Conservation (phyloP, 1,140 invertebrate species). For the Pogonomyrmex californicus region DNA sequence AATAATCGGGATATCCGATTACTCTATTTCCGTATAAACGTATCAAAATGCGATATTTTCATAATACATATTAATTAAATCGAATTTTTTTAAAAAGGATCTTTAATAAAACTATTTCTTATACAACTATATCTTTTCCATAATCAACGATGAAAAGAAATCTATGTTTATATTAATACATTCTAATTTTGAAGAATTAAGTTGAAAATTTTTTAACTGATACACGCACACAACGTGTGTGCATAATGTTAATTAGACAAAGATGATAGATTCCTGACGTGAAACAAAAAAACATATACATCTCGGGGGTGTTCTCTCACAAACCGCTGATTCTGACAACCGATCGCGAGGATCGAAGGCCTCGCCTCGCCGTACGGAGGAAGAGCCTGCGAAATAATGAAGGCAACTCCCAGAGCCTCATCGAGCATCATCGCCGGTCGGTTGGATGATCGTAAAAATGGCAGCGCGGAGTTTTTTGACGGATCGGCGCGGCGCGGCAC, state of each 20-base stretch:
- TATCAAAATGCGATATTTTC: not conserved
- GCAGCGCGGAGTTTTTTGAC: slow-evolving; percentile 65
- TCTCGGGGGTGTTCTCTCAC: not conserved
- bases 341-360: slow-evolving; percentile 22
- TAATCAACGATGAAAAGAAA: not conserved
- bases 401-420: slow-evolving; percentile 42
- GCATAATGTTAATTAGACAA: not conserved
- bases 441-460: slow-evolving; percentile 47
- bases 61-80: not conserved
- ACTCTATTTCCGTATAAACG: not conserved
- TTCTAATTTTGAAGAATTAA: not conserved
- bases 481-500: slow-evolving; percentile 25
- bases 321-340: slow-evolving; percentile 8
- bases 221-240: not conserved
- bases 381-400: slow-evolving; percentile 51
- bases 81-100: not conserved
- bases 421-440: slow-evolving; percentile 42
- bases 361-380: not conserved
- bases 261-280: not conserved
- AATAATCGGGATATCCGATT: not conserved
- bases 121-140: not conserved
- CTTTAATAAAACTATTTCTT: not conserved
- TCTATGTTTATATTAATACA: not conserved
- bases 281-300: not conserved
- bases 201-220: not conserved